Base-by-base conservation (phyloP, 2,888 invertebrate species). In the Cephus rjabovi region DNA sequence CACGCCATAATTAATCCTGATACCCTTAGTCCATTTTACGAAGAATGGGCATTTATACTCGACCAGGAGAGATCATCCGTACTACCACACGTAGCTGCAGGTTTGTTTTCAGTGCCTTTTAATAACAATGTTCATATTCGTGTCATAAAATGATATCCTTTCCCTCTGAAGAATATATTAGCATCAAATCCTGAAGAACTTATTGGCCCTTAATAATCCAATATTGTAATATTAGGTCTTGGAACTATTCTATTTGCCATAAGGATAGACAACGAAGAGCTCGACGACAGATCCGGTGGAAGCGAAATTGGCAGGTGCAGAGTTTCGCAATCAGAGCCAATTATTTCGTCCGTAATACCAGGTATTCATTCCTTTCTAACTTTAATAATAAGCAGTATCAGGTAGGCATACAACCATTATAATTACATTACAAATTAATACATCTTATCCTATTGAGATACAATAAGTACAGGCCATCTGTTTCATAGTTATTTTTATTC, bases 171-270 rank as follows among this genome's bases (percentile, higher is more conserved):
- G 69, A 77, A 82, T 88, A 15, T 93, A 93, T 82, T 89, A 71
- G 1, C 68, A 69, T n/a, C 11, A n/a, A 73, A 68, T 11, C 31
- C 23, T 23, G 9, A 56, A 56, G 15, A 56, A 23, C 56, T 56
- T 15, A 40, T 73, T 69, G 70, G 35, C 69, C 34, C 15, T 79
- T 80, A 74, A n/a, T 71, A 71, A 56, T 68, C 1, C 12, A 76
- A 15, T 68, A 11, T 34, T 23, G 37, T 73, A 79, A 79, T 86
- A 86, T 80, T 86, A 96, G 97, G 97, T 83, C 94, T 99, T 89
- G 96, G 96, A 83, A 95, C 97, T 76, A 96, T 98, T 88, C 93
- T 98, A 83, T 99, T 99, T 93, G 98, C 99, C 34, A 95, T 98
- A 89, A 96, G 95, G 88, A 96, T 98, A 80, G 98, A 98, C 92